phyloP scores from a whole-genome alignment of 2,888 invertebrate genomes.

The Saturnia japonica region DNA sequence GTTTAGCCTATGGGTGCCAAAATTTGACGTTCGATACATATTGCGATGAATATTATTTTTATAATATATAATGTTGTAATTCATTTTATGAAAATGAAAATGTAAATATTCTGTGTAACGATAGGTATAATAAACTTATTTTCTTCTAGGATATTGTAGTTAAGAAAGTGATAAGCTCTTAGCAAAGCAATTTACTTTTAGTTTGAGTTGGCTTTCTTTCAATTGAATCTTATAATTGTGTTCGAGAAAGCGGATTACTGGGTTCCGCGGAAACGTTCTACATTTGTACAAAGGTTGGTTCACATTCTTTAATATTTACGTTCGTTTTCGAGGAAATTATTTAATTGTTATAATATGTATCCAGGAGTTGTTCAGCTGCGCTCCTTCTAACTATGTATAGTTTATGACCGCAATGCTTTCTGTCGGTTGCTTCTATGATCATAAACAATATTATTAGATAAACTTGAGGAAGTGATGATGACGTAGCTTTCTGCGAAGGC shows the following conservation, averaged over 20 bases:
- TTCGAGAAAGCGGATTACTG: slow-evolving; percentile 2
- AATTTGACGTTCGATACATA: too few species aligned
- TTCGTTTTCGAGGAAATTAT: neutral
- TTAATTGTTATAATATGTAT: neutral
- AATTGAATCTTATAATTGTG: slow-evolving; percentile 4
- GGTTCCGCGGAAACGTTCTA: neutral
- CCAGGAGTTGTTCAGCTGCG: neutral
- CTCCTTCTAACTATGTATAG: too few species aligned
- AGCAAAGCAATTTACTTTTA: neutral
- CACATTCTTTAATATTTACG: slow-evolving; percentile 1
- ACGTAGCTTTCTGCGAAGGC: too few species aligned
- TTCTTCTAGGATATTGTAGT: neutral
- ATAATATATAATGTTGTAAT: too few species aligned
- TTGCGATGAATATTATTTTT: too few species aligned
- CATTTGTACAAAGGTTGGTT: neutral
- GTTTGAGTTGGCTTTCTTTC: slow-evolving; percentile 7
- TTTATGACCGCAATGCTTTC: too few species aligned
- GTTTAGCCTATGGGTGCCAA: too few species aligned
- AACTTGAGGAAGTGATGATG: too few species aligned
- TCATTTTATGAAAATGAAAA: neutral
- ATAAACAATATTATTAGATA: too few species aligned
- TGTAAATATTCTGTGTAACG: neutral
- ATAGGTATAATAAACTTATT: neutral
- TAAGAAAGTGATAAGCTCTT: neutral
- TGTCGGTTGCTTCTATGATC: too few species aligned